phyloP scores from a whole-genome alignment of 2,797 vertebrate species.

The Linurgus olivaceus region DNA sequence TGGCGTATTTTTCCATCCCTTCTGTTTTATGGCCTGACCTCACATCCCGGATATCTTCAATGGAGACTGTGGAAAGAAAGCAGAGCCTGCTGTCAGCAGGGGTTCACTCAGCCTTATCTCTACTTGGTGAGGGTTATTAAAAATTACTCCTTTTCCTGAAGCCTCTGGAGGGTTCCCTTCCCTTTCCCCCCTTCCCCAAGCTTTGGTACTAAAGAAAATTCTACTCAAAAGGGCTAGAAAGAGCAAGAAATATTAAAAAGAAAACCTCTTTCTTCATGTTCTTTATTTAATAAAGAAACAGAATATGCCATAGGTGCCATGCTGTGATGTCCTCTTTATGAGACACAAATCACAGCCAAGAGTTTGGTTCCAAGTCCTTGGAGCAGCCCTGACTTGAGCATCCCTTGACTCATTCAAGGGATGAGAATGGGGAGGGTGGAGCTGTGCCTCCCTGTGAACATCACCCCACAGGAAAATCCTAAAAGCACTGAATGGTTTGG shows the following conservation, averaged over 20 bases:
- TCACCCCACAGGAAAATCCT: not conserved
- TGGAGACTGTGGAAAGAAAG: conserved; percentile 81
- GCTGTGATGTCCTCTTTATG: not conserved
- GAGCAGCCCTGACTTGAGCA: not conserved
- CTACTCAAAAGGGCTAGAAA: not conserved
- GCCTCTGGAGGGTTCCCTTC: not conserved
- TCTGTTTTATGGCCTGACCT: conserved; percentile 90
- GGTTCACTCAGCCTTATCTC: conserved; percentile 25
- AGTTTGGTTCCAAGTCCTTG: not conserved
- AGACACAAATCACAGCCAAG: not conserved
- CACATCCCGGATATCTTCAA: conserved; percentile 91
- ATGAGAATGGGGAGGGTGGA: not conserved
- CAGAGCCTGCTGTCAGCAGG: conserved; percentile 27
- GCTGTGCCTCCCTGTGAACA: not conserved
- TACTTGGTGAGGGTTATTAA: not conserved
- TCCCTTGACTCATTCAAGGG: not conserved
- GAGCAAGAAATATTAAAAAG: not conserved
- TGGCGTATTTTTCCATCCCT: conserved; percentile 86
- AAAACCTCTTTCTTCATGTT: not conserved
- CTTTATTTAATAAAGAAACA: not conserved
- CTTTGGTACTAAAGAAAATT: not conserved
- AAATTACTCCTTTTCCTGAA: not conserved
- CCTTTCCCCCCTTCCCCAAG: not conserved
- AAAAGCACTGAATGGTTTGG: not conserved
- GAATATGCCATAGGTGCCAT: not conserved